Evolutionary conservation across 1,140 invertebrate genomes (phyloP), one percentile per base, ranked within the genome.

Genomic region (Pantala flavescens): DNA sequence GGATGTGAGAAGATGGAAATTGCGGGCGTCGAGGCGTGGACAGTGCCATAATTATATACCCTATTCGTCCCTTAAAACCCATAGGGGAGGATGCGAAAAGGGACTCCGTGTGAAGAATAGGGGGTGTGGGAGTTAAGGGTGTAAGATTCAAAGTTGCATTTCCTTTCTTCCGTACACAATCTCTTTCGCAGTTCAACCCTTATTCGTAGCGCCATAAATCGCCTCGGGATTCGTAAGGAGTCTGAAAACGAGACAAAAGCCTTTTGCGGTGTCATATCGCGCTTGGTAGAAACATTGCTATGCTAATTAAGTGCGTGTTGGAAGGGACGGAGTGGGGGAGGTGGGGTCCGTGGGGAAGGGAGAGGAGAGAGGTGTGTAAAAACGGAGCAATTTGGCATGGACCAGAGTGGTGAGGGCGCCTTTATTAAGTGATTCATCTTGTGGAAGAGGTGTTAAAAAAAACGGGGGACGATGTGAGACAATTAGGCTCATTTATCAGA

Each of bases 111-210:
- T 21, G 49, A 12, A 63, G 49, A 63, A 63, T 7, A 63, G 12
- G 49, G 49, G n/a, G 49, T 7, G 49, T 3, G 49, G 5, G 49
- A 63, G 49, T 21, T 63, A 63, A 63, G 3, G 16, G n/a, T 63
- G n/a, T 63, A 63, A 63, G 49, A 63, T 63, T 63, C 49, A 63
- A 63, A 63, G 49, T 63, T 63, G n/a, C 49, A 63, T 63, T 63
- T 63, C 14, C 49, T 63, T 21, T 36, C 49, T 21, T 63, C 49
- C 49, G 49, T 12, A 63, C 49, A 16, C 49, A 19, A 16, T 63
- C 49, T 63, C 49, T 63, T 63, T 63, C 49, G 14, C 49, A 16
- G n/a, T 63, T 63, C 49, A 16, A 19, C 49, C n/a, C 14, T 12
- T 49, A 11, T 21, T 63, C 49, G 12, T 21, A 3, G 14, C 49